Evolutionary conservation across 2,797 vertebrate species (phyloP), one percentile per base, ranked within the genome.

Genomic region (Meda fulgida): DNA sequence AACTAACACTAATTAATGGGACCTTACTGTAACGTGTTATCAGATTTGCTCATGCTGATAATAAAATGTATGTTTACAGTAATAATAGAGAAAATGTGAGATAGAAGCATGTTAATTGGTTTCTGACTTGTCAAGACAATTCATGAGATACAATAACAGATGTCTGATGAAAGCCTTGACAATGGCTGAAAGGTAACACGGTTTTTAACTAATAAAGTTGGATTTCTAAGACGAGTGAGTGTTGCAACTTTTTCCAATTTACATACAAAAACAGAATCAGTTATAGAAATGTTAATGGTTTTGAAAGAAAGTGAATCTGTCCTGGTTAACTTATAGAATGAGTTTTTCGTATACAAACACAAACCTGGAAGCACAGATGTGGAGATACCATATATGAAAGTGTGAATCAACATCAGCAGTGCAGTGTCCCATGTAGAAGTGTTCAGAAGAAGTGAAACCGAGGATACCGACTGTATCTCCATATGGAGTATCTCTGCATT

Each of bases 331-430:
- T 46, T 40, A 21, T 65, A 31, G 18, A 19, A 66, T 79, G 40
- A 3, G 26, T 48, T 66, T 46, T 48, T 66, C 19, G 0, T 26
- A 46, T 46, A 21, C n/a, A 29, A 46, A 43, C 69, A n/a, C 14
- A 29, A 43, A 46, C 16, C 38, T 21, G 21, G 16, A 40, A 10
- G 29, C 26, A 65, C 38, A 66, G n/a, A 21, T 48, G 26, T 66
- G 40, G 14, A 66, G 18, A 79, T 29, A 7, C 18, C 26, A 46
- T 65, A 4, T 65, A 63, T 79, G 38, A 23, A 79, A 65, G 40
- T 19, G 18, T 63, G 36, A 78, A 78, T 40, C 76, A 63, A 23
- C 29, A 72, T 29, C n/a, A 73, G 70, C 53, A 26, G 55, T 38
- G 6, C 70, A 72, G 70, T 72, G 43, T 72, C 43, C 43, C 9